Conservation (phyloP, 2,797 vertebrate species). For the Octomys mimax region DNA sequence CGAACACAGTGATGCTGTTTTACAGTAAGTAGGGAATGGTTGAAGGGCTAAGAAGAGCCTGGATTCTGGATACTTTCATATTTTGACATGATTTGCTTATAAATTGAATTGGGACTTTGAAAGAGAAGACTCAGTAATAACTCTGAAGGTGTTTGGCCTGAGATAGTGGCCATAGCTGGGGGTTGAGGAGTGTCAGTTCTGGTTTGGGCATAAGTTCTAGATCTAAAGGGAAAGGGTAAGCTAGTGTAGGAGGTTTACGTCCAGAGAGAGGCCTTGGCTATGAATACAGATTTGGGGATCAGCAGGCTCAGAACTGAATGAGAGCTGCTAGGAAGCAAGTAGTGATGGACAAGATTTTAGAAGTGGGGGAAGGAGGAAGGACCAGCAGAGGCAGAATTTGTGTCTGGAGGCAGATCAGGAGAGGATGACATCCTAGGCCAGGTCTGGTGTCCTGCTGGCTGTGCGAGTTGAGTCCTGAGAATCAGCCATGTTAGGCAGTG, state of each 20-base stretch:
- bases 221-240: conserved; percentile 5
- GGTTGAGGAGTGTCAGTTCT: neutral
- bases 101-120: conserved; percentile 44
- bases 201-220: neutral
- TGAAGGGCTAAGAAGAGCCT: neutral
- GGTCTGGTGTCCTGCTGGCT: too few species aligned
- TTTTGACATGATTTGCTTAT: conserved; percentile 38
- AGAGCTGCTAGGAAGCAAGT: neutral
- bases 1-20: neutral
- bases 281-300: neutral
- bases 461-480: neutral
- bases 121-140: neutral
- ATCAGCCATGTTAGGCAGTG: fast-evolving
- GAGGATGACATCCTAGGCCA: neutral
- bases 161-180: neutral
- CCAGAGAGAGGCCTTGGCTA: neutral
- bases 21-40: neutral
- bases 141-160: neutral
- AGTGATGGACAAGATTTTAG: neutral
- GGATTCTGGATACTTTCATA: neutral
- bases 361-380: neutral
- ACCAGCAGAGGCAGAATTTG: neutral
- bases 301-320: conserved; percentile 24
- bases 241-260: neutral
- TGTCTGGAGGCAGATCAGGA: neutral